These are phyloP conservation scores for Falcunculus frontatus DNA, from an alignment of 2,113 vertebrate genomes.

Conservation along the genomic window DNA sequence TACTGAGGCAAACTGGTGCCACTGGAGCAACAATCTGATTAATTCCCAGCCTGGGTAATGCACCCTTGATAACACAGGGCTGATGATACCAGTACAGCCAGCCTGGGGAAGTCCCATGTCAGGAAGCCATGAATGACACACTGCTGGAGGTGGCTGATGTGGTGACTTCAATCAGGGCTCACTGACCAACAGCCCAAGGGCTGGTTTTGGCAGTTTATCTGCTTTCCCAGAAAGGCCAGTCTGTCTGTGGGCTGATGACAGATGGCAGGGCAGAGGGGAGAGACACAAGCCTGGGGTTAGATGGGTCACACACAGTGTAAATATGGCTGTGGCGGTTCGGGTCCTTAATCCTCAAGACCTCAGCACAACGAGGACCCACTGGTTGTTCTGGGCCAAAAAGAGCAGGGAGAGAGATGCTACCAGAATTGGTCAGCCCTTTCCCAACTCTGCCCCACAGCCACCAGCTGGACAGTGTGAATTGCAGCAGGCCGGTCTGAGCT, in stretches of 20 bases:
- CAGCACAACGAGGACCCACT: background rate
- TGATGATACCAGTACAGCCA: background rate
- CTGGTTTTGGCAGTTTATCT: background rate
- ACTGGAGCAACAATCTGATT: background rate
- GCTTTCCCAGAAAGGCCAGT: background rate
- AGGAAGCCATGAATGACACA: background rate
- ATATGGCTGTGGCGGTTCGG: background rate
- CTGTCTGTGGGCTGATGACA: background rate
- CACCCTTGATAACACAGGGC: background rate
- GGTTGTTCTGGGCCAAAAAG: background rate
- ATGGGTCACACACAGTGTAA: background rate
- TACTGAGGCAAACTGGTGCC: background rate
- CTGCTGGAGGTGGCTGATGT: background rate
- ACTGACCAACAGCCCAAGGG: background rate
- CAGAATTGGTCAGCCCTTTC: background rate
- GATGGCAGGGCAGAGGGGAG: background rate
- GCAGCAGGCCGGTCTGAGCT: background rate
- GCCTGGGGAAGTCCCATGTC: background rate
- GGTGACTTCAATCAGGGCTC: background rate
- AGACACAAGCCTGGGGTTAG: background rate
- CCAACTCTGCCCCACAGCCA: background rate
- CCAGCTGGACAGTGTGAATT: background rate
- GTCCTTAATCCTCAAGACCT: background rate
- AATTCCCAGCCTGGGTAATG: background rate
- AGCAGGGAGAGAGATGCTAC: background rate